Percentiles rank a stretch among this genome's conserved stretches.
These are phyloP conservation scores for Ictalurus furcatus DNA, from an alignment of 2,113 vertebrate genomes.

Conservation along the genomic window DNA sequence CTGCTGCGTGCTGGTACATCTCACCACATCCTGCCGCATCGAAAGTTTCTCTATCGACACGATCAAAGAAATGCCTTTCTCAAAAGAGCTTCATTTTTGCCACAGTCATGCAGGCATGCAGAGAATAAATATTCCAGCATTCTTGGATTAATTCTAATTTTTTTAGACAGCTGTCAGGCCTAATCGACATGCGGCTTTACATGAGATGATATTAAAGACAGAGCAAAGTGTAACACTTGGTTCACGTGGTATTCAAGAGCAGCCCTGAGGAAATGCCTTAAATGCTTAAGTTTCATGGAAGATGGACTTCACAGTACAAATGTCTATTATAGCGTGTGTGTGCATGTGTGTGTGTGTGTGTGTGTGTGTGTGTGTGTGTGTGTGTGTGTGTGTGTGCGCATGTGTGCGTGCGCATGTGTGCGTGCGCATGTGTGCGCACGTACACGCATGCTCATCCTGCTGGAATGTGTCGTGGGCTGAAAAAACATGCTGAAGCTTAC, in stretches of 20 bases:
- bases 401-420: too few species aligned
- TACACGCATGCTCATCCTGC: neutral
- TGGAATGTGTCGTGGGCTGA: neutral
- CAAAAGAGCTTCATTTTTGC: neutral
- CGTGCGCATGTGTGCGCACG: neutral
- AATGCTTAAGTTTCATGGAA: neutral
- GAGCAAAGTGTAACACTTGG: neutral
- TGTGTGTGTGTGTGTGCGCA: neutral
- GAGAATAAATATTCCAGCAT: neutral
- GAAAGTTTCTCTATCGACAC: neutral
- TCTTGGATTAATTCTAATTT: neutral
- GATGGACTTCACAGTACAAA: neutral
- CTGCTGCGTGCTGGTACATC: slow-evolving; percentile 12
- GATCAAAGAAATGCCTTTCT: neutral
- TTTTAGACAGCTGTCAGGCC: neutral
- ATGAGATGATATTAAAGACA: neutral
- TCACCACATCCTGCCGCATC: slow-evolving; percentile 44
- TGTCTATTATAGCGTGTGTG: neutral
- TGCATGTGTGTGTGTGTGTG: neutral
- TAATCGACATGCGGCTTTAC: neutral
- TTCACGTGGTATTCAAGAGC: neutral
- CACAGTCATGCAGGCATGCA: neutral
- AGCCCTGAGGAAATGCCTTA: neutral
- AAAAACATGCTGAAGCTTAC: neutral
- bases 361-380: too few species aligned